Percentiles rank a stretch among this genome's conserved stretches.
These are phyloP conservation scores for Nasua narica DNA, from an alignment of 2,797 vertebrate species.

Conservation along the genomic window DNA sequence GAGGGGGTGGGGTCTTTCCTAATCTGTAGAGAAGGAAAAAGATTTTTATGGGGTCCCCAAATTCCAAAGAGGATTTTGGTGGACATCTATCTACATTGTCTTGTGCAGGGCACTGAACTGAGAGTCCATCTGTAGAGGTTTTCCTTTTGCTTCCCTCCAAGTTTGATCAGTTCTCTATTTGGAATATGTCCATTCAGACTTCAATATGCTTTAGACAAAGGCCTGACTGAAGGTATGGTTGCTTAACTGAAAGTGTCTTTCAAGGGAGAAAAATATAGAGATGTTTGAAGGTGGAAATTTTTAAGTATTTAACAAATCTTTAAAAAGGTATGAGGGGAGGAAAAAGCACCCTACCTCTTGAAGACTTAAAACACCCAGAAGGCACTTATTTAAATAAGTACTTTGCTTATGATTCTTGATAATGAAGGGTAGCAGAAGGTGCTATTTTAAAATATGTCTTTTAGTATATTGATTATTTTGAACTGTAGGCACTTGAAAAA, in stretches of 20 bases:
- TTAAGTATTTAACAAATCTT: neutral
- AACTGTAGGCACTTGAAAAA: neutral
- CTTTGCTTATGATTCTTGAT: constrained; percentile 14
- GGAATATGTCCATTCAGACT: neutral
- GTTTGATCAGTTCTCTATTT: neutral
- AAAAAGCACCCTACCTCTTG: neutral
- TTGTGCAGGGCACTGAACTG: neutral
- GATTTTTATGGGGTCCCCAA: neutral
- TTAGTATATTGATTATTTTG: neutral
- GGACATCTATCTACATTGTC: neutral
- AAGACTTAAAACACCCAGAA: neutral
- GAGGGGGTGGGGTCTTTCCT: neutral
- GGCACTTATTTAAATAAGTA: neutral
- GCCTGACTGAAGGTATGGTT: neutral
- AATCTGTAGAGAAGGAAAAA: neutral
- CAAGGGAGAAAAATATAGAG: neutral
- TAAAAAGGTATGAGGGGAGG: neutral
- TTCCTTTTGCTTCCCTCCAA: neutral
- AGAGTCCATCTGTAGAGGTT: neutral
- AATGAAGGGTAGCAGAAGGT: neutral
- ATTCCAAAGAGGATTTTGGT: neutral
- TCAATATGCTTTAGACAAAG: neutral
- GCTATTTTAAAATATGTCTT: neutral
- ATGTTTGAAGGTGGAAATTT: neutral
- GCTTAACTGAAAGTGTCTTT: neutral